Evolutionary conservation across 1,140 invertebrate genomes (phyloP).

Genomic region (Sinonovacula constricta): DNA sequence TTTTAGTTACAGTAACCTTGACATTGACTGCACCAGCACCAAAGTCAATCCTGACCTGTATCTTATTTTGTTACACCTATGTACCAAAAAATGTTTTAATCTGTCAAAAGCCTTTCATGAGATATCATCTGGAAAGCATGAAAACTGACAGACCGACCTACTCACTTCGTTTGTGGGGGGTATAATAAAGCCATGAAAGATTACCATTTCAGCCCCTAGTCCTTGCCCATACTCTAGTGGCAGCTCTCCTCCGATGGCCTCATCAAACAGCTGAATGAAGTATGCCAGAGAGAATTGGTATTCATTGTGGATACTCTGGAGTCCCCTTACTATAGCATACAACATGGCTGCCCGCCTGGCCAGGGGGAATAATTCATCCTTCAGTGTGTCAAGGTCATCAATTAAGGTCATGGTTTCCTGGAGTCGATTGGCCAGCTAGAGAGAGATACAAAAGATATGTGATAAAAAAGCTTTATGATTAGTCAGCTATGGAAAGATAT

Average conservation of each 20-base stretch:
- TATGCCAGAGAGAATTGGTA: slow-evolving; percentile 74
- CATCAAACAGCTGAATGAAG: slow-evolving; percentile 75
- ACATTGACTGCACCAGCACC: no score
- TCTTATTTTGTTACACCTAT: no score
- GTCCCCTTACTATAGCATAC: slow-evolving; percentile 68
- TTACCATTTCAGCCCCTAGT: slow-evolving; percentile 56
- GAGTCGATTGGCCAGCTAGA: slow-evolving; percentile 69
- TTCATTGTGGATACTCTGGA: slow-evolving; percentile 70
- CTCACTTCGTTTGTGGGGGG: no score
- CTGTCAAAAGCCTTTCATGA: no score
- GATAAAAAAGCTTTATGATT: not conserved
- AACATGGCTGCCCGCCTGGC: slow-evolving; percentile 74
- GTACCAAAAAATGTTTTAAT: no score
- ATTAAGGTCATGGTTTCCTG: slow-evolving; percentile 64
- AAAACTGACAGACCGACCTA: no score
- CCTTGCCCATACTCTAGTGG: slow-evolving; percentile 62
- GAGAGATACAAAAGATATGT: not conserved
- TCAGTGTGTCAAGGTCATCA: slow-evolving; percentile 70
- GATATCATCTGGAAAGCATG: no score
- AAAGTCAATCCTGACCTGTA: no score
- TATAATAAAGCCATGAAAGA: no score
- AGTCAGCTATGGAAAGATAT: no score
- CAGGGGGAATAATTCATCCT: slow-evolving; percentile 75
- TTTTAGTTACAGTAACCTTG: no score
- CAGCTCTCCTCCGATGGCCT: slow-evolving; percentile 71